Evolutionary conservation across 2,113 vertebrate species (phyloP).

Genomic region (Brachionichthys hirsutus): DNA sequence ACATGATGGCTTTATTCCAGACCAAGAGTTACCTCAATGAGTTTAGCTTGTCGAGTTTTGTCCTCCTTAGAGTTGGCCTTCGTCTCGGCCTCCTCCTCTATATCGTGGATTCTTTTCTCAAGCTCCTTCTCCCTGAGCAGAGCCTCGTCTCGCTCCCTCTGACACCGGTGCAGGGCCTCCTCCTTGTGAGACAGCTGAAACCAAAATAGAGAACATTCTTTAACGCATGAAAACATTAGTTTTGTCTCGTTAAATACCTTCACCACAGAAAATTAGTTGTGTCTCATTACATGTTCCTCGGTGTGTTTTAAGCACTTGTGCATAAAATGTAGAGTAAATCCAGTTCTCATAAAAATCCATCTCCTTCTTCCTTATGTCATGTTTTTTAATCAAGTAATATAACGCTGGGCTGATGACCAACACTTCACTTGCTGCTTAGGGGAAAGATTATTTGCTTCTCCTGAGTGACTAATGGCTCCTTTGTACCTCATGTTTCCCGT

Average conservation of each 20-base stretch:
- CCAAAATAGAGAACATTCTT: neutral
- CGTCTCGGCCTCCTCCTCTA: conserved; percentile 85
- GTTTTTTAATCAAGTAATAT: conserved; percentile 13
- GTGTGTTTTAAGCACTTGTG: conserved; percentile 10
- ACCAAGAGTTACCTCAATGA: conserved; percentile 84
- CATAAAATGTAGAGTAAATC: neutral
- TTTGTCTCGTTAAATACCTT: neutral
- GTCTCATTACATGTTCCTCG: conserved; percentile 2
- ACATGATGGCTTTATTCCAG: neutral
- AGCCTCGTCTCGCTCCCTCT: conserved; percentile 84
- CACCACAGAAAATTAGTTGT: too few relatives aligned
- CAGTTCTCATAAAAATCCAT: neutral
- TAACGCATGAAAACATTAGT: neutral
- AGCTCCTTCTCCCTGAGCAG: conserved; percentile 79
- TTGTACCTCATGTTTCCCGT: conserved; percentile 20
- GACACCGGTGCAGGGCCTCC: conserved; percentile 82
- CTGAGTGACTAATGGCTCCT: conserved; percentile 42
- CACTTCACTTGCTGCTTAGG: conserved; percentile 30
- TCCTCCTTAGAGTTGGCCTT: conserved; percentile 83
- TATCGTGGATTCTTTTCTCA: conserved; percentile 83
- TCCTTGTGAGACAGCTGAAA: conserved; percentile 82
- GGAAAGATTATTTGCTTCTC: conserved; percentile 25
- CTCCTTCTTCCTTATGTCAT: neutral
- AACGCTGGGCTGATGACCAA: conserved; percentile 9
- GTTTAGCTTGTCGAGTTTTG: conserved; percentile 83